Base-by-base conservation (phyloP, 2,888 invertebrate species). In the Parochlus steinenii region DNA sequence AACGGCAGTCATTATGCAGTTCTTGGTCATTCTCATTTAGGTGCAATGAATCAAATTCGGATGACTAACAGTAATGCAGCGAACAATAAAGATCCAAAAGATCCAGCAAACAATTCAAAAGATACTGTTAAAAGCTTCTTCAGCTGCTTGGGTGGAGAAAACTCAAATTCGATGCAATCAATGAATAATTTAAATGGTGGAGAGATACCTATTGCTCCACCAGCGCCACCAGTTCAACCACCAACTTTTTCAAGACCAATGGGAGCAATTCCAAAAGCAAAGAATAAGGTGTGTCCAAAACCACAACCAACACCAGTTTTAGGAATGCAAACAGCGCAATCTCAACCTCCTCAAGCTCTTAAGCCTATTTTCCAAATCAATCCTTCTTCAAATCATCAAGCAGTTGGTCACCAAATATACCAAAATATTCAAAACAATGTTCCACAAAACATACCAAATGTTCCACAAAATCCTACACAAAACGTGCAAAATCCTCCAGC, bases 101-200 rank as follows among this genome's bases (percentile, higher is more conserved):
- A 38, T 15, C 39, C 43, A 5, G 34, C 48, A 11, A 41, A 46
- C 22, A 43, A 44, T 41, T 40, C 44, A 48, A 50, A 58, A 38
- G 56, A 56, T 25, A 58, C 56, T 39, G 47, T 52, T 15, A 56
- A 56, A 1, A 56, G 56, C 6, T 57, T 59, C 40, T 59, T 59
- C 37, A 59, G 59, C 37, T 59, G 59, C 22, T 40, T 59, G 34
- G 56, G 55, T 17, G 57, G 59, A 10, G 59, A 59, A 42, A 58
- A 58, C 34, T 57, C 59, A 1, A 59, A 59, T 43, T 59, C 59
- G 25, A 57, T 59, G 59, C 59, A 59, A 43, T 59, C 59, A 26
- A 57, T 59, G 59, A 55, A 50, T 10, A 59, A 59, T 31, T 57
- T 59, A 29, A 54, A 56, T 31, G 51, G 25, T 22, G 22, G 3